Evolutionary conservation across 2,888 invertebrate species (phyloP).

Genomic region (Monochamus alternatus): DNA sequence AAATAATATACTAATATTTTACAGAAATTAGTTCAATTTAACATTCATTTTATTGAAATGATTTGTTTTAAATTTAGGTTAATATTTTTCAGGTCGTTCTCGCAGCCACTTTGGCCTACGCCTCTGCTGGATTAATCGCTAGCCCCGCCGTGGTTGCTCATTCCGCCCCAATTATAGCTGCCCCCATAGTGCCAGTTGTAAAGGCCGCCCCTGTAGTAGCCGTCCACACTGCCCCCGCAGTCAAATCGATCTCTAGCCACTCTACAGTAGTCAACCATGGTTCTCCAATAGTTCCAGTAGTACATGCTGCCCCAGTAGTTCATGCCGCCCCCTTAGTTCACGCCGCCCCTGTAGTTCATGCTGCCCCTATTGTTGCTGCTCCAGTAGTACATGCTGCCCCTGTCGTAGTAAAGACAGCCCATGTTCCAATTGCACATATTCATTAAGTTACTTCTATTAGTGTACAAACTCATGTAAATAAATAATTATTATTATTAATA

Average conservation of each 20-base stretch:
- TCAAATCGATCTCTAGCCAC: conserved; percentile 34
- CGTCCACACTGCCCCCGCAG: conserved; percentile 48
- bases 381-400: conserved; percentile 64
- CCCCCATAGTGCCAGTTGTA: conserved; percentile 48
- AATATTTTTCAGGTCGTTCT: conserved; percentile 70
- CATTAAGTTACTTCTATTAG: conserved; percentile 57
- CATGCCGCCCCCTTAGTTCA: conserved; percentile 61
- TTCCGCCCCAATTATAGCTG: conserved; percentile 53
- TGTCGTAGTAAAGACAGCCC: conserved; percentile 49
- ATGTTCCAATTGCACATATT: conserved; percentile 56
- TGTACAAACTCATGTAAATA: conserved; percentile 5
- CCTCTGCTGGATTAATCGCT: conserved; percentile 59
- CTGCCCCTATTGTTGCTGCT: conserved; percentile 59
- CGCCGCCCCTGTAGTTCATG: conserved; percentile 55
- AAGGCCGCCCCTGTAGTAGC: conserved; percentile 60
- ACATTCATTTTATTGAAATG: no score
- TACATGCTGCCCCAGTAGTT: conserved; percentile 60
- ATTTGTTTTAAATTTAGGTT: not conserved
- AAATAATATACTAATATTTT: no score
- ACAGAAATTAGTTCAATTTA: no score
- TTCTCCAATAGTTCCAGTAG: conserved; percentile 59
- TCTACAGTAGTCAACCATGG: conserved; percentile 57
- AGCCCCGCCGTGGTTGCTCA: conserved; percentile 41
- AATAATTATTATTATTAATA: not conserved
- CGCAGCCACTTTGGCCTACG: conserved; percentile 73